A percentile compares a stretch with the other conserved stretches of the same genome.
Evolutionary conservation across 2,113 vertebrate genomes (phyloP).

Genomic region (Callaeas wilsoni): DNA sequence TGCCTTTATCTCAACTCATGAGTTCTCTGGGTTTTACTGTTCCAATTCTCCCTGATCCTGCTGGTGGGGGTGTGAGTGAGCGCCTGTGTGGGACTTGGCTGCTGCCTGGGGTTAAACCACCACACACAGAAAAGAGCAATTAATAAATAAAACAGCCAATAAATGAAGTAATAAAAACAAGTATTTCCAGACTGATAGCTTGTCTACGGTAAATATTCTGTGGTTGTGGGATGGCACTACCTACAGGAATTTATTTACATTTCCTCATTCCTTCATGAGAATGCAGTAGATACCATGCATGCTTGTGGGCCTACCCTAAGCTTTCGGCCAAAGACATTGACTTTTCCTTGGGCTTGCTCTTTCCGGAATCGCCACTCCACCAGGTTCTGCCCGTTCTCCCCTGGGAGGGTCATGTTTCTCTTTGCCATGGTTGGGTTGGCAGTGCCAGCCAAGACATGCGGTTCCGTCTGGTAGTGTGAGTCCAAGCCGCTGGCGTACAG

Average conservation of each 20-base stretch:
- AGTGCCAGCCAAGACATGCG: constrained; percentile 90
- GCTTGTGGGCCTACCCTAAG: constrained; percentile 79
- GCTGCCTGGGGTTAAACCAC: neutral
- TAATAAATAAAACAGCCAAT: neutral
- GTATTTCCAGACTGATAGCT: neutral
- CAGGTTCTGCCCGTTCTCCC: constrained; percentile 92
- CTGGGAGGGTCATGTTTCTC: constrained; percentile 94
- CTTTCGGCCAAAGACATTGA: constrained; percentile 95
- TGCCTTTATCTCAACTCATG: neutral
- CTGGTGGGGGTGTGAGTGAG: neutral
- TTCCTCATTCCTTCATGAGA: neutral
- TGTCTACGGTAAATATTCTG: neutral
- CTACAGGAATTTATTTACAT: neutral
- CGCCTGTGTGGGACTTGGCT: neutral
- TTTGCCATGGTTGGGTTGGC: constrained; percentile 92
- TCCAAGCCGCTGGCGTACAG: constrained; percentile 94
- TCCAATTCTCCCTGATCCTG: rapidly evolving
- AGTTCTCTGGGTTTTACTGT: neutral
- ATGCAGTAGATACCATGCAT: neutral
- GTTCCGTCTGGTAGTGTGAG: constrained; percentile 95
- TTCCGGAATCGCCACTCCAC: constrained; percentile 98
- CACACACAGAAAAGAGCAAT: neutral
- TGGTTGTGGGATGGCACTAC: neutral
- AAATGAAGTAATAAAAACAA: neutral
- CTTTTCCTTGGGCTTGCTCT: constrained; percentile 91